A percentile compares a stretch with the other conserved stretches of the same genome.
phyloP scores from a whole-genome alignment of 2,888 invertebrate genomes.

The Physocephala rufipes region DNA sequence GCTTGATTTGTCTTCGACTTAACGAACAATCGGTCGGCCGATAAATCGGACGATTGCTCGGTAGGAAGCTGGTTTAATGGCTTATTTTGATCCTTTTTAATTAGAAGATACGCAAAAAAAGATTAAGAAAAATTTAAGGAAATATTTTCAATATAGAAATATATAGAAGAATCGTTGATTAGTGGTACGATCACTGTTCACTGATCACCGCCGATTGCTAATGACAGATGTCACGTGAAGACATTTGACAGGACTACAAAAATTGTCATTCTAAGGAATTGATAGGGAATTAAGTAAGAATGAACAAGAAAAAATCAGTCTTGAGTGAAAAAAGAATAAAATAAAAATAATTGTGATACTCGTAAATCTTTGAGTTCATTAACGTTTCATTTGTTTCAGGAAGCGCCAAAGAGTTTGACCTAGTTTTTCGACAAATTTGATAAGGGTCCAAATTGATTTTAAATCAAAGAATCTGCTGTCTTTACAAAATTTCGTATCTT shows the following conservation, averaged over 20 bases:
- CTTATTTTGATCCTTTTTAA: background rate
- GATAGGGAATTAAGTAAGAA: too few relatives aligned
- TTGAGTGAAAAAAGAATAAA: too few relatives aligned
- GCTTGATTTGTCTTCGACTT: too few relatives aligned
- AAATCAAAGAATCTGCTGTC: too few relatives aligned
- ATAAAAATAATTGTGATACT: background rate
- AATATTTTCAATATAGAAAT: background rate
- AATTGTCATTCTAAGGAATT: too few relatives aligned
- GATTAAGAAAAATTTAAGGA: background rate
- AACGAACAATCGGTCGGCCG: too few relatives aligned
- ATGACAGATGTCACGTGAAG: slow-evolving; percentile 26
- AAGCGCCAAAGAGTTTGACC: slow-evolving; percentile 16
- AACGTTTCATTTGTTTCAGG: slow-evolving; percentile 26
- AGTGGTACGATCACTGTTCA: background rate
- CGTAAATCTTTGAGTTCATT: slow-evolving; percentile 26
- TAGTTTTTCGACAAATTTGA: slow-evolving; percentile 5
- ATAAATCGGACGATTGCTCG: too few relatives aligned
- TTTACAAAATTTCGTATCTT: too few relatives aligned
- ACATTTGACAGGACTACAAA: slow-evolving; percentile 2
- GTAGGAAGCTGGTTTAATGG: too few relatives aligned
- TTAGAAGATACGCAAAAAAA: background rate
- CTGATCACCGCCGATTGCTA: background rate
- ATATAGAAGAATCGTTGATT: background rate
- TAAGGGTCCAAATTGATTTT: too few relatives aligned
- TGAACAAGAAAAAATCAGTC: too few relatives aligned